Conservation (phyloP, 2,797 vertebrate species). For the Carapus acus region DNA sequence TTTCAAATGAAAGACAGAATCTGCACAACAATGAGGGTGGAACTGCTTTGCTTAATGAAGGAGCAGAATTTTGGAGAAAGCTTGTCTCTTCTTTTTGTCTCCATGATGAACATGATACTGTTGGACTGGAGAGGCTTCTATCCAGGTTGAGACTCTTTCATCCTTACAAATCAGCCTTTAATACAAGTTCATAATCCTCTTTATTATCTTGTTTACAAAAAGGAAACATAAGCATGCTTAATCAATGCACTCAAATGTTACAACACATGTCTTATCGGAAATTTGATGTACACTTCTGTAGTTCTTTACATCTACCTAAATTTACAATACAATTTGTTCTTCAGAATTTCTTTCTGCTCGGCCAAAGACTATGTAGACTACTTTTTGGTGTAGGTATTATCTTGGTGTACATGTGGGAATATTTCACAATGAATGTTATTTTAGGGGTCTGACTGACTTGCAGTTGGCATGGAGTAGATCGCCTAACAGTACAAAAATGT, state of each 20-base stretch:
- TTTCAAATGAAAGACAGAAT: constrained; percentile 90
- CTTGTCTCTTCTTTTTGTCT: constrained; percentile 70
- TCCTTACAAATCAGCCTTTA: constrained; percentile 65
- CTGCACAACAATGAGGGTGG: constrained; percentile 89
- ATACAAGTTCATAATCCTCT: constrained; percentile 62
- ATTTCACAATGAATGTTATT: no score
- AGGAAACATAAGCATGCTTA: constrained; percentile 50
- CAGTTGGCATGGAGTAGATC: no score
- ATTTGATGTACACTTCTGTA: constrained; percentile 11
- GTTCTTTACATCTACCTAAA: no score
- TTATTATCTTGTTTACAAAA: constrained; percentile 49
- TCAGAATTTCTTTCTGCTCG: no score
- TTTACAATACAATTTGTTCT: no score
- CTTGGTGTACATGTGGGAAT: no score
- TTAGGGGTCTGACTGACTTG: no score
- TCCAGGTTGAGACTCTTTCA: constrained; percentile 52
- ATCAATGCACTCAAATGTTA: constrained; percentile 33
- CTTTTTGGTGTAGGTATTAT: no score
- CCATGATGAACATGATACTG: constrained; percentile 71
- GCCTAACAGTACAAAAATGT: no score
- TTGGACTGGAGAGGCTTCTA: constrained; percentile 58
- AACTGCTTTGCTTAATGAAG: constrained; percentile 77
- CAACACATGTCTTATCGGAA: constrained; percentile 21
- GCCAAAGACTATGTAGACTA: no score
- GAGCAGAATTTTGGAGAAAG: constrained; percentile 70